These are phyloP conservation scores for Acanthurus lineatus DNA, from an alignment of 2,797 vertebrate species.

Conservation along the genomic window DNA sequence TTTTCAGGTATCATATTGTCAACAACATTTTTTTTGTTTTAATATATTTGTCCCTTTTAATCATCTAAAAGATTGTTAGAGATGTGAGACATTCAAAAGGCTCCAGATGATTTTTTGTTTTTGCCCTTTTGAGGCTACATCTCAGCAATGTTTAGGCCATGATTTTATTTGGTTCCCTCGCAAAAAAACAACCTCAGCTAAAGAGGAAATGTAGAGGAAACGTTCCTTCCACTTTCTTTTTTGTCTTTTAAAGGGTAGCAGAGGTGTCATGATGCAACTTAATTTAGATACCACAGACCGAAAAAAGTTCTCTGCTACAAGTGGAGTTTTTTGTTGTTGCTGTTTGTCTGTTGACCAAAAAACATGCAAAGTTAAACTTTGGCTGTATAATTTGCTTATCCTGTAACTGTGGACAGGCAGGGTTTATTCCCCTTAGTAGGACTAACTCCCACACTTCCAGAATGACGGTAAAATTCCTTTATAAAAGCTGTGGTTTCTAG, in stretches of 20 bases:
- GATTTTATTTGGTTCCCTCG: conserved; percentile 29
- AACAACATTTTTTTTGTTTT: neutral
- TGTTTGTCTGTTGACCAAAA: neutral
- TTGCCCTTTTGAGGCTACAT: conserved; percentile 10
- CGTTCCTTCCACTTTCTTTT: conserved; percentile 11
- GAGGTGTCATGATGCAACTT: conserved; percentile 43
- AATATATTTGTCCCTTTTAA: conserved; percentile 1
- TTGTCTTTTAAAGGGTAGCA: conserved; percentile 14
- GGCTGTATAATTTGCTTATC: conserved; percentile 9
- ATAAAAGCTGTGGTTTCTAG: conserved; percentile 74
- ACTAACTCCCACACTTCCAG: conserved; percentile 67
- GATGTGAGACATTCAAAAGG: conserved; percentile 10
- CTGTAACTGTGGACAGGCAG: conserved; percentile 31
- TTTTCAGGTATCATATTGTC: neutral
- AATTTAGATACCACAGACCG: conserved; percentile 34
- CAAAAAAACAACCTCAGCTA: conserved; percentile 16
- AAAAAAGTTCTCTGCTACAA: neutral
- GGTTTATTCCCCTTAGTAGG: conserved; percentile 42
- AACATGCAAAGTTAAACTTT: neutral
- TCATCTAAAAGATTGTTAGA: conserved; percentile 2
- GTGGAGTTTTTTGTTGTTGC: too few relatives aligned
- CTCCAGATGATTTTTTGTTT: conserved; percentile 17
- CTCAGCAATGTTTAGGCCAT: conserved; percentile 7
- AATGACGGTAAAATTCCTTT: conserved; percentile 79
- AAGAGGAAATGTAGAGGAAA: conserved; percentile 59